These are phyloP conservation scores for Cossypha heuglini DNA, from an alignment of 2,797 vertebrate species.

Conservation along the genomic window DNA sequence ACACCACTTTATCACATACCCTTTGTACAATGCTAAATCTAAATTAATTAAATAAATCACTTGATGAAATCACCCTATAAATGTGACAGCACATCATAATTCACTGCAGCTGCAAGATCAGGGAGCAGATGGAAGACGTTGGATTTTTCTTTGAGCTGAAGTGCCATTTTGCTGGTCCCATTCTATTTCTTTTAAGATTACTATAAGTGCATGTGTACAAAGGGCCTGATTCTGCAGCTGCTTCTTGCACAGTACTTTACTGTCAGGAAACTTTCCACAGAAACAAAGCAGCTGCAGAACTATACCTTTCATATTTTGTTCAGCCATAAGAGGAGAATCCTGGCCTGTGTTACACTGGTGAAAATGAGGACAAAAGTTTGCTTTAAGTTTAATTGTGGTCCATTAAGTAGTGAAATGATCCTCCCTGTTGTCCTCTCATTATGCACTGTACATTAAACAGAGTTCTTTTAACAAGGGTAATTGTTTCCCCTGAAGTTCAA, in stretches of 20 bases:
- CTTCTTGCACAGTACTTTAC: slow-evolving; percentile 4
- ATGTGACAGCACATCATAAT: slow-evolving; percentile 67
- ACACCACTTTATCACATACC: slow-evolving; percentile 55
- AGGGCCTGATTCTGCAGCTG: slow-evolving; percentile 50
- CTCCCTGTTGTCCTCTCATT: slow-evolving; percentile 14
- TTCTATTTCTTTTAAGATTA: slow-evolving; percentile 40
- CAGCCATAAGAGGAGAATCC: not conserved
- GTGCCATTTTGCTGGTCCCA: not conserved
- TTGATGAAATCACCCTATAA: slow-evolving; percentile 73
- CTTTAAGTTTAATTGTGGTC: not conserved
- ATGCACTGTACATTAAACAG: slow-evolving; percentile 1
- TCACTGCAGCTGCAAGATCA: slow-evolving; percentile 54
- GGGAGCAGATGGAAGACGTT: slow-evolving; percentile 60
- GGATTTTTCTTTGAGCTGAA: slow-evolving; percentile 30
- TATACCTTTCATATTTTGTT: slow-evolving; percentile 1
- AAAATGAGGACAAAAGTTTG: slow-evolving; percentile 1
- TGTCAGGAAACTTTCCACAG: not conserved
- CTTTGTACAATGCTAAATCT: slow-evolving; percentile 62
- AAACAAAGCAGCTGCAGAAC: slow-evolving; percentile 32
- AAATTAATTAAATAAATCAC: slow-evolving; percentile 73
- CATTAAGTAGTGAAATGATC: not conserved
- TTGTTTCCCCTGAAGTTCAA: slow-evolving; percentile 23
- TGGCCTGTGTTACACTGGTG: not conserved
- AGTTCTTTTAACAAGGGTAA: not conserved
- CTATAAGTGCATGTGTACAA: not conserved